phyloP scores from a whole-genome alignment of 2,113 vertebrate species.

The Paramisgurnus dabryanus region DNA sequence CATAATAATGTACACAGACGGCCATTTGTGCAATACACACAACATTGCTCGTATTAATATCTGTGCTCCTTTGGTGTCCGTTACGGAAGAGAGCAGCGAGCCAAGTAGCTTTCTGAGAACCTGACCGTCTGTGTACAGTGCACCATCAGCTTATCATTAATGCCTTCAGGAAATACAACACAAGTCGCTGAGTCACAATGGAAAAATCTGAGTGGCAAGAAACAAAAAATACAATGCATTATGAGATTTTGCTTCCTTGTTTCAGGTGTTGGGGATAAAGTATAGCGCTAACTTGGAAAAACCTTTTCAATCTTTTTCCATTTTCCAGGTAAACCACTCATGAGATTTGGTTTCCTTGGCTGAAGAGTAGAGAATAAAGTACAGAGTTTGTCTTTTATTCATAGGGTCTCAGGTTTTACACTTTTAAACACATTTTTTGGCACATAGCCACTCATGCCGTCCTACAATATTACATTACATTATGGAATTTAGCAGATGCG shows the following conservation, averaged over 20 bases:
- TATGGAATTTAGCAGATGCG: too few relatives aligned
- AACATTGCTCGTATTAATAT: constrained; percentile 16
- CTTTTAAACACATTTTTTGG: too few relatives aligned
- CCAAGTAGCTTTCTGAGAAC: not conserved
- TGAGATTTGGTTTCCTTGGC: too few relatives aligned
- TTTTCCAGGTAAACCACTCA: too few relatives aligned
- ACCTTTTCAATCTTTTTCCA: not conserved
- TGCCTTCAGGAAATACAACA: not conserved
- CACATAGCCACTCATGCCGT: too few relatives aligned
- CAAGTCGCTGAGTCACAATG: not conserved
- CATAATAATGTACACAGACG: too few relatives aligned
- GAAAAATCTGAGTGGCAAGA: not conserved
- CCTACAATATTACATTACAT: too few relatives aligned
- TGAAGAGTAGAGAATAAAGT: too few relatives aligned
- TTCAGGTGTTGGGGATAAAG: not conserved
- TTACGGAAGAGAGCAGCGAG: not conserved
- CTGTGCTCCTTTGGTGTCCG: not conserved
- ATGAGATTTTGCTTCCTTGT: not conserved
- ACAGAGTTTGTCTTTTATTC: not conserved
- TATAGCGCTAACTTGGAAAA: not conserved
- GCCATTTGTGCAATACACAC: not conserved
- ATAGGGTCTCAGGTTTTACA: too few relatives aligned
- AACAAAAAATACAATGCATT: not conserved
- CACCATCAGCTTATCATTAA: not conserved
- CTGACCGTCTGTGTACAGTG: not conserved